These are phyloP conservation scores for Leptoclinus maculatus DNA, from an alignment of 2,797 vertebrate genomes.

Conservation along the genomic window DNA sequence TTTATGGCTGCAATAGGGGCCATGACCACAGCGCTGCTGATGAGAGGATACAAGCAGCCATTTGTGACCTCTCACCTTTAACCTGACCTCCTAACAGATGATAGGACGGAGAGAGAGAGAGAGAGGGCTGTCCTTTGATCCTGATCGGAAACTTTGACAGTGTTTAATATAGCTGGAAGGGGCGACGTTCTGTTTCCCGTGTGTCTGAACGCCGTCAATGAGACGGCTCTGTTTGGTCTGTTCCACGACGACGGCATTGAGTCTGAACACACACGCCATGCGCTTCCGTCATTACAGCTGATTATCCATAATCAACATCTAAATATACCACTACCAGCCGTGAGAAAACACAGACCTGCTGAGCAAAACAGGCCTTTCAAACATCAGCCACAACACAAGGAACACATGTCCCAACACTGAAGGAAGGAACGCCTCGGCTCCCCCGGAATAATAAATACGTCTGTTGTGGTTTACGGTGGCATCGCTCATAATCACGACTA, in stretches of 20 bases:
- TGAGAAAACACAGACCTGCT: constrained; percentile 82
- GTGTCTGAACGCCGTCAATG: constrained; percentile 37
- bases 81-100: constrained; percentile 77
- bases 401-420: constrained; percentile 71
- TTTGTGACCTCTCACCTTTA: constrained; percentile 87
- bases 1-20: constrained; percentile 82
- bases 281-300: constrained; percentile 85
- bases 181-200: background rate
- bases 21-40: constrained; percentile 74
- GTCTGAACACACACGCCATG: constrained; percentile 81
- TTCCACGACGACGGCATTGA: constrained; percentile 75
- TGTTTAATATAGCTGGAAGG: background rate
- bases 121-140: constrained; percentile 44
- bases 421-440: constrained; percentile 58
- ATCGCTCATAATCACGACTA: constrained; percentile 86
- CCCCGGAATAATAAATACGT: constrained; percentile 77
- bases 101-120: constrained; percentile 47
- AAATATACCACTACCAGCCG: constrained; percentile 78
- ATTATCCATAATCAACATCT: constrained; percentile 86
- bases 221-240: constrained; percentile 79
- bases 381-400: constrained; percentile 78
- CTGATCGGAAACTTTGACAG: constrained; percentile 40
- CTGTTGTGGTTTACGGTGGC: constrained; percentile 69
- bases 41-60: constrained; percentile 87
- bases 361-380: constrained; percentile 72